Evolutionary conservation across 2,113 vertebrate genomes (phyloP), one percentile per base, ranked within the genome.

Genomic region (Caranx melampygus): DNA sequence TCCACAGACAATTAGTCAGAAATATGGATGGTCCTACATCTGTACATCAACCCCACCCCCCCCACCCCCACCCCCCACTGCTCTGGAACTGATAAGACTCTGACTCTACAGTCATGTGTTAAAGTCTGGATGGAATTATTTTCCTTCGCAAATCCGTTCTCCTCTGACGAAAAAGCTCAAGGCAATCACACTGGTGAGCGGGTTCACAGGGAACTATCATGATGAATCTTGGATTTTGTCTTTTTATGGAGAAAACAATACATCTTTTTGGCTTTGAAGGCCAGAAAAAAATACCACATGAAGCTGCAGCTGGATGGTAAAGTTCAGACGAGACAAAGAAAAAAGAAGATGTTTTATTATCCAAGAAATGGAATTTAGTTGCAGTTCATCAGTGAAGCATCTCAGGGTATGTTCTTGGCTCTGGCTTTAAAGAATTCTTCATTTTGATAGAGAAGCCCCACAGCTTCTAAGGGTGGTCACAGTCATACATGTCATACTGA

Each of bases 401-500:
- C 33, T 13, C 11, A 6, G 14, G 34, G 47, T 37, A 33, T 21
- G 20, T 12, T 44, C 45, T 45, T 35, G 40, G 47, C 42, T 67
- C 18, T 55, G 42, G 20, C 57, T 51, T 34, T 33, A 55, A 21
- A 33, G 3, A 58, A 35, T 60, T 4, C 26, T 72, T 66, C 0
- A 44, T 84, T 66, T 58, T 34, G 33, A 74, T 52, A 21, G 65
- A 54, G 26, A 61, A 72, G 64, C 55, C 21, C 72, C 2, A 1
- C 11, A 81, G 21, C 60, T 34, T 60, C 37, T 1, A 49, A 57
- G 55, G 63, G 37, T 54, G 33, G 66, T 78, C 47, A 18, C 54
- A 69, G 26, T 20, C 20, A 26, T 67, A 54, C 76, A 85, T 70
- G 81, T 64, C 44, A 74, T 7, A 21, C 5, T 9, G 31, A 62